Percentiles rank a stretch among this genome's conserved stretches.
phyloP scores from a whole-genome alignment of 1,140 invertebrate genomes.

The Bacillus rossius region DNA sequence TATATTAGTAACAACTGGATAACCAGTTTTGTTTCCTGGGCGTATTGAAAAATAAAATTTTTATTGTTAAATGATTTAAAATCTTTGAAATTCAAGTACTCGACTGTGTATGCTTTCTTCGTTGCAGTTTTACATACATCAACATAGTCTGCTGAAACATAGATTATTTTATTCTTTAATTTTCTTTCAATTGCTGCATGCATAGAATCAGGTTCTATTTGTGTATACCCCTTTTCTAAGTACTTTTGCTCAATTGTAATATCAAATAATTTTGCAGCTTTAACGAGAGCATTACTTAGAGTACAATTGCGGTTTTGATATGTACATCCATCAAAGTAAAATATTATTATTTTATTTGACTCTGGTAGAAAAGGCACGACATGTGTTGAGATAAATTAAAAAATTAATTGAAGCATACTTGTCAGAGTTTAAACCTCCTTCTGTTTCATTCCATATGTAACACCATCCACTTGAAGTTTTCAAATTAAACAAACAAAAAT shows the following conservation, averaged over 20 bases:
- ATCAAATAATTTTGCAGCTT: constrained; percentile 24
- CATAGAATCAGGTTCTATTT: constrained; percentile 41
- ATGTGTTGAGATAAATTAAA: too few species aligned
- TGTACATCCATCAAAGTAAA: constrained; percentile 33
- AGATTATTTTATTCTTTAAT: neutral
- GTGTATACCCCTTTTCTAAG: constrained; percentile 39
- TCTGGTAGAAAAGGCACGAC: too few species aligned
- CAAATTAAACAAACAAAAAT: constrained; percentile 35
- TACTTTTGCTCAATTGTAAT: constrained; percentile 38
- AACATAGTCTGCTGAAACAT: neutral
- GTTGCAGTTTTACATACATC: neutral
- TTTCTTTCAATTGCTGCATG: constrained; percentile 28
- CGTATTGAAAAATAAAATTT: neutral
- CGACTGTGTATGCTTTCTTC: constrained; percentile 9
- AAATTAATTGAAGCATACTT: constrained; percentile 25
- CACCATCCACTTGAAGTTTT: constrained; percentile 24
- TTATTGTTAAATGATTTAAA: neutral
- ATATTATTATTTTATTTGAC: constrained; percentile 22
- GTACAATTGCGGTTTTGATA: constrained; percentile 36
- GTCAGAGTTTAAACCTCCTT: constrained; percentile 23
- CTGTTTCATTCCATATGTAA: constrained; percentile 28
- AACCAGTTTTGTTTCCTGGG: neutral
- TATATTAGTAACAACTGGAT: too few species aligned
- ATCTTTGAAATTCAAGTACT: constrained; percentile 10
- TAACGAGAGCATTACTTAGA: constrained; percentile 33